Evolutionary conservation across 64 coral and sea anemone species (phyloP).

Genomic region (Cladopsammia gracilis): DNA sequence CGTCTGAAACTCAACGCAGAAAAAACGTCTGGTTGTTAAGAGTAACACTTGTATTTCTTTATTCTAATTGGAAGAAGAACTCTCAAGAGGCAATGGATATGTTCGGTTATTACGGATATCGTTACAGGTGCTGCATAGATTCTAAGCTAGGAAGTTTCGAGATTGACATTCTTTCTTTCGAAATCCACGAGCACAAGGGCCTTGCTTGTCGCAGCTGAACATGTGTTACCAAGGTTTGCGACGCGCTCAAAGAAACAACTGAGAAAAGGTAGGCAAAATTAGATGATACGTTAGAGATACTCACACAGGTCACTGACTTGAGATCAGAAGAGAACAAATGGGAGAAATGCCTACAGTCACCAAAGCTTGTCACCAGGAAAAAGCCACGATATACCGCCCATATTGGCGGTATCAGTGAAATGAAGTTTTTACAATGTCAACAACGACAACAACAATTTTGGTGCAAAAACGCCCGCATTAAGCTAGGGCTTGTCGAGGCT

Average conservation of each 20-base stretch:
- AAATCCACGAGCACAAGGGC: background rate
- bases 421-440: no score
- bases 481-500: no score
- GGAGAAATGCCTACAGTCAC: no score
- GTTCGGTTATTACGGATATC: background rate
- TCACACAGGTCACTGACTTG: no score
- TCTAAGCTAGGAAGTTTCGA: background rate
- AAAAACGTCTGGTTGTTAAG: background rate
- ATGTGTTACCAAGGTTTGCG: background rate
- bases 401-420: no score
- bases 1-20: background rate
- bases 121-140: background rate
- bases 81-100: background rate
- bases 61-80: constrained; percentile 7
- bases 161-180: constrained; percentile 10
- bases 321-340: no score
- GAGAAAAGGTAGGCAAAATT: background rate
- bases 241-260: background rate
- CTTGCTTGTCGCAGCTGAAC: background rate
- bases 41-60: background rate
- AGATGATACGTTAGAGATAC: background rate
- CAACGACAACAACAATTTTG: no score
- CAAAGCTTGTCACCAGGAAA: no score
- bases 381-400: no score
- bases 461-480: no score